phyloP scores from a whole-genome alignment of 2,113 vertebrate species.

The Neodontobutis hainanensis region DNA sequence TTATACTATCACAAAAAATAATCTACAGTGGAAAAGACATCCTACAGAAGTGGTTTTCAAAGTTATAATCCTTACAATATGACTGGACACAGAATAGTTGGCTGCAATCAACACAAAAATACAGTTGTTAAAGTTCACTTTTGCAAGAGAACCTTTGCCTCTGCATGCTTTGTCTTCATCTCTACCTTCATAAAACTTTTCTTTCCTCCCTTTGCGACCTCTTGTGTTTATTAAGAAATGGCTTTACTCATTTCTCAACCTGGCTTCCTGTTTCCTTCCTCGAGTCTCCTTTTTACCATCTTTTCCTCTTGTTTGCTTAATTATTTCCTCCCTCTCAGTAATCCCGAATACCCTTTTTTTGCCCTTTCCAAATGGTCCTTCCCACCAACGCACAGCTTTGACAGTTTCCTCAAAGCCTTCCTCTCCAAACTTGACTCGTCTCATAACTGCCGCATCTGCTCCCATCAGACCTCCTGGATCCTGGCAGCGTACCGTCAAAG shows the following conservation, averaged over 20 bases:
- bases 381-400: conserved; percentile 53
- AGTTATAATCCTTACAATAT: no score
- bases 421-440: conserved; percentile 61
- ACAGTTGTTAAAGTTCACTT: no score
- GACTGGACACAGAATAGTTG: no score
- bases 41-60: no score
- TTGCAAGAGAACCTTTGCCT: no score
- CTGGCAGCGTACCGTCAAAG: conserved; percentile 58
- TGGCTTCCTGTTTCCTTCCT: conserved; percentile 35
- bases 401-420: conserved; percentile 59
- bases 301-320: conserved; percentile 44
- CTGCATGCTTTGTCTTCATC: background rate
- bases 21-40: no score
- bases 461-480: conserved; percentile 63
- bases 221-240: conserved; percentile 18
- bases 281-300: conserved; percentile 17
- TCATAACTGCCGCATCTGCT: conserved; percentile 73
- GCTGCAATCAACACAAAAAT: no score
- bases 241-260: conserved; percentile 27
- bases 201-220: conserved; percentile 22
- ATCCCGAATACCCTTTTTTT: conserved; percentile 58
- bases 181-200: conserved; percentile 2
- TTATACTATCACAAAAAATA: no score
- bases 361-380: conserved; percentile 59
- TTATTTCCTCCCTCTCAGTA: conserved; percentile 62